Evolutionary conservation across 2,888 invertebrate species (phyloP).

Genomic region (Nebria brevicollis): DNA sequence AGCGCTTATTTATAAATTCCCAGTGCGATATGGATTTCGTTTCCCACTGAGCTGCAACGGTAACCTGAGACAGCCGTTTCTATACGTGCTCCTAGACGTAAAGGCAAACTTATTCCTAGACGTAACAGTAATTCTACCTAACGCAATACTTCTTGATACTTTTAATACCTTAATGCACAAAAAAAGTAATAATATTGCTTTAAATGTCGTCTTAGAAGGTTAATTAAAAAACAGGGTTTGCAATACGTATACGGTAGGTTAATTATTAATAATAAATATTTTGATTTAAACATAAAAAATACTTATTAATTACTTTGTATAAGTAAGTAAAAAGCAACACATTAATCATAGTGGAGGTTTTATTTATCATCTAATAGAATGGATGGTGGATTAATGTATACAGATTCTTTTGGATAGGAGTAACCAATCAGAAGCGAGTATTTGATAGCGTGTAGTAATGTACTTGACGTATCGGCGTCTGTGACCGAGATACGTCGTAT

Average conservation of each 20-base stretch:
- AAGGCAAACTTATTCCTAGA: neutral
- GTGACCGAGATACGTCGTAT: slow-evolving; percentile 35
- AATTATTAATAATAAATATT: too few relatives aligned
- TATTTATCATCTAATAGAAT: too few relatives aligned
- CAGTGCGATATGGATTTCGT: slow-evolving; percentile 3
- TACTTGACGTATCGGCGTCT: slow-evolving; percentile 28
- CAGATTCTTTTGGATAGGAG: neutral
- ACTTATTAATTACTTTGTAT: too few relatives aligned
- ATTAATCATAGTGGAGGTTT: too few relatives aligned
- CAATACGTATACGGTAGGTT: too few relatives aligned
- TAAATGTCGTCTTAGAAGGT: too few relatives aligned
- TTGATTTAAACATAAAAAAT: too few relatives aligned
- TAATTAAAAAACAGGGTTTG: too few relatives aligned
- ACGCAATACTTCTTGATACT: neutral
- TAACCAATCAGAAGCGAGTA: neutral
- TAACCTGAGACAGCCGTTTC: neutral
- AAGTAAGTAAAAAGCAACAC: too few relatives aligned
- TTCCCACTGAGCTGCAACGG: neutral
- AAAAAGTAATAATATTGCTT: too few relatives aligned
- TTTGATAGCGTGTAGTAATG: slow-evolving; percentile 19
- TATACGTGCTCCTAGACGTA: slow-evolving; percentile 3
- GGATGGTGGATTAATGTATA: neutral
- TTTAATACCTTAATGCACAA: too few relatives aligned
- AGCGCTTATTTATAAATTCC: slow-evolving; percentile 41
- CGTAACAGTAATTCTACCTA: neutral